Evolutionary conservation across 2,113 vertebrate species (phyloP), one percentile per base, ranked within the genome.

Genomic region (Nothobranchius kuhntae): DNA sequence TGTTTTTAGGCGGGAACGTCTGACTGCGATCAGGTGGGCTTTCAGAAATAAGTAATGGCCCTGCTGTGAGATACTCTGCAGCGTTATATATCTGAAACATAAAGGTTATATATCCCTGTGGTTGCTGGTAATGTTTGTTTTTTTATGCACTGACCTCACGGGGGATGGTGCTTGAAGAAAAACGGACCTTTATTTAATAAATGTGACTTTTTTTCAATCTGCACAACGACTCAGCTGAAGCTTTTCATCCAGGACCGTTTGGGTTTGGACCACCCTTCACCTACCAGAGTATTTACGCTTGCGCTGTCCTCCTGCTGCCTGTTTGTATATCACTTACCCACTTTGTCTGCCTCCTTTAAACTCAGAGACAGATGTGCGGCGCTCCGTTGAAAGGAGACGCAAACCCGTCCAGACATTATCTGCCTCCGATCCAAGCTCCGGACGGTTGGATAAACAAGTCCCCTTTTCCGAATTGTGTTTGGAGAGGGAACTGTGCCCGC

Each of bases 21-120:
- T 35, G 61, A 69, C 75, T 64, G 71, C 86, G 80, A 88, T 89
- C 91, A 87, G 86, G 73, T 83, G 73, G 74, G 70, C 80, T 78
- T 81, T 91, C 85, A 87, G 57, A 80, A 90, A 92, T 89, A 91
- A 93, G 79, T 90, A 89, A 93, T 92, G 88, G 86, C 80, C 77
- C 81, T 52, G 81, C 67, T 51, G 36, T 21, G 59, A 79, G 86
- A 91, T 89, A 85, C 85, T 86, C 87, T 9, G 57, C 86, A 71
- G 69, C 81, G 67, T 78, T 91, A 83, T 86, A 83, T 90, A 90
- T 91, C 89, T 87, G 75, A 61, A 82, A 86, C 73, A 72, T 55
- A 71, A 69, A 67, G 72, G 71, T 84, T 89, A 91, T 90, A 89
- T 90, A 91, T 92, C 87, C 89, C 80, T 75, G 81, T 78, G 75